These are phyloP conservation scores for Diabrotica balteata DNA, from an alignment of 2,888 invertebrate species.

Conservation along the genomic window DNA sequence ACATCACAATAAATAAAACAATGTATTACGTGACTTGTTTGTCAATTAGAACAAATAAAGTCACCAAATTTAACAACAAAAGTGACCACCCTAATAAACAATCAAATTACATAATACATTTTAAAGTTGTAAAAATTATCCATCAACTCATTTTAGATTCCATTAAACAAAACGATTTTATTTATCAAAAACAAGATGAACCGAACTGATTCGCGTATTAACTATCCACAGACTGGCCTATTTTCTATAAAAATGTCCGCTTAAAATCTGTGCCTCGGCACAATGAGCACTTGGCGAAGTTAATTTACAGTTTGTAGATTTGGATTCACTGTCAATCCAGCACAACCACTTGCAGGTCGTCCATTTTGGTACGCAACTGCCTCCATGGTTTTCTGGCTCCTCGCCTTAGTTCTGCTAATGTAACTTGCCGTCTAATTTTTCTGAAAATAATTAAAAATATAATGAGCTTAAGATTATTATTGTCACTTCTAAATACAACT, in stretches of 20 bases:
- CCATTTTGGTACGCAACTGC: conserved; percentile 62
- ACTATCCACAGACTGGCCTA: conserved; percentile 14
- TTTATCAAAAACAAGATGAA: too few species aligned
- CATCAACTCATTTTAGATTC: too few species aligned
- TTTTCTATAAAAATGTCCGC: conserved; percentile 21
- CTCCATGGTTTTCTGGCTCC: conserved; percentile 88
- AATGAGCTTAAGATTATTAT: too few species aligned
- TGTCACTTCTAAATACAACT: too few species aligned
- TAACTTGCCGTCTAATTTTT: conserved; percentile 82
- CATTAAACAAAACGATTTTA: too few species aligned
- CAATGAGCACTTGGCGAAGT: conserved; percentile 53
- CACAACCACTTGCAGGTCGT: conserved; percentile 73
- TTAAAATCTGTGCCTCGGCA: conserved; percentile 41
- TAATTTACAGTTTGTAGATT: conserved; percentile 41
- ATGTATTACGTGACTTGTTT: too few species aligned
- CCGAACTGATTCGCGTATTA: background rate
- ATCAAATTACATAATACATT: too few species aligned
- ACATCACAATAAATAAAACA: too few species aligned
- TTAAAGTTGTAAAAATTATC: too few species aligned
- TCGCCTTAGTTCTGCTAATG: conserved; percentile 79
- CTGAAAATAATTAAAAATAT: conserved; percentile 61
- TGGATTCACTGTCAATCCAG: conserved; percentile 70
- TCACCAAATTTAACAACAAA: too few species aligned
- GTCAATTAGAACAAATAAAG: too few species aligned
- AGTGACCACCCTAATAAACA: too few species aligned